These are phyloP conservation scores for Melopsittacus undulatus DNA, from an alignment of 2,797 vertebrate species.

Conservation along the genomic window DNA sequence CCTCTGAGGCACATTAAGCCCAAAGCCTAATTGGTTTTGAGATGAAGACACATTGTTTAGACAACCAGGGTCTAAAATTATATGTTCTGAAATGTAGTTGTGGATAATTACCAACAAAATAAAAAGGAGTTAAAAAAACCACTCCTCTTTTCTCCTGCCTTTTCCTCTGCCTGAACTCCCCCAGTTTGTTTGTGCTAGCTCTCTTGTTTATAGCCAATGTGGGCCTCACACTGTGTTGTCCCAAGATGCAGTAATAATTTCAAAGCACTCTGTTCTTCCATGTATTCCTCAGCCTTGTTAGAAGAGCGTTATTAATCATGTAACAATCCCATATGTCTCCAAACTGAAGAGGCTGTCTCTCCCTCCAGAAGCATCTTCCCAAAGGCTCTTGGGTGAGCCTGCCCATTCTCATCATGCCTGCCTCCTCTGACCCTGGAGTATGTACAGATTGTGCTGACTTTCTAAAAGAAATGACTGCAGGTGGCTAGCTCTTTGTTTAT, in stretches of 20 bases:
- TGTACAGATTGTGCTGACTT: constrained; percentile 51
- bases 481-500: constrained; percentile 59
- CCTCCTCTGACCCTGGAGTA: background rate
- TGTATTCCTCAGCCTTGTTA: background rate
- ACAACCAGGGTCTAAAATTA: background rate
- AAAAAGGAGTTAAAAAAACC: background rate
- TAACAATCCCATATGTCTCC: background rate
- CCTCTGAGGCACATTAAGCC: background rate
- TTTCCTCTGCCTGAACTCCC: constrained; percentile 15
- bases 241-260: constrained; percentile 24
- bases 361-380: background rate
- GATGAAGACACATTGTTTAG: background rate
- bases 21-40: background rate
- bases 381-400: background rate
- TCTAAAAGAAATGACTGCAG: constrained; percentile 53
- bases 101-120: background rate
- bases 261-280: constrained; percentile 37
- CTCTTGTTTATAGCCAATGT: background rate
- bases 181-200: background rate
- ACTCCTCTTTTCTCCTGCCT: background rate
- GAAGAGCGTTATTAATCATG: constrained; percentile 7
- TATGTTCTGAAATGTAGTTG: background rate
- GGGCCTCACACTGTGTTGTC: constrained; percentile 18
- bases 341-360: background rate
- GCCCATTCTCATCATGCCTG: background rate